A percentile compares a stretch with the other conserved stretches of the same genome.
These are phyloP conservation scores for Tuta absoluta DNA, from an alignment of 2,888 invertebrate genomes.

Conservation along the genomic window DNA sequence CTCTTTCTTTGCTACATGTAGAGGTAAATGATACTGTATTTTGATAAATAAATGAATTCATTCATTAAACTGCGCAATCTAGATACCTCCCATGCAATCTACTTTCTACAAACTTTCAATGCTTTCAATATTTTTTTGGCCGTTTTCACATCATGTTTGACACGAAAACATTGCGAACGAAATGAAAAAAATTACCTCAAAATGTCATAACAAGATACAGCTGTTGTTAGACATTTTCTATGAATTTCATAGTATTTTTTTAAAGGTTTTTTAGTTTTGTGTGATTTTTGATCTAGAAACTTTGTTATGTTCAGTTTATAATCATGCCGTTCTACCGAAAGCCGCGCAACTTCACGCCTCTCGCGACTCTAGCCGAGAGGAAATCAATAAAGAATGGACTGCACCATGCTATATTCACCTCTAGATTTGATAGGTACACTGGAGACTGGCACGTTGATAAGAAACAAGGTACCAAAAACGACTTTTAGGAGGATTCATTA, in stretches of 20 bases:
- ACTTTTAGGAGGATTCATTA: background rate
- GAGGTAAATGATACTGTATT: too few species aligned
- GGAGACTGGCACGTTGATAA: constrained; percentile 83
- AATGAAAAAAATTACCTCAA: background rate
- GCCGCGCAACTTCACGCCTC: constrained; percentile 64
- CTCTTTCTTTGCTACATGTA: too few species aligned
- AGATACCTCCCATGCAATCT: too few species aligned
- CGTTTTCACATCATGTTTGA: too few species aligned
- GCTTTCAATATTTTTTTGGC: too few species aligned
- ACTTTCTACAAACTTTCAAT: too few species aligned
- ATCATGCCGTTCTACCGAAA: constrained; percentile 70
- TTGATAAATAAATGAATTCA: too few species aligned
- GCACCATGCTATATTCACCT: constrained; percentile 79
- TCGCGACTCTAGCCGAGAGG: constrained; percentile 63
- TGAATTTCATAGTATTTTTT: background rate
- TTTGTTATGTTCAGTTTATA: constrained; percentile 30
- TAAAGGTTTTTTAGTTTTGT: background rate
- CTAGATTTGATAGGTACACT: constrained; percentile 75
- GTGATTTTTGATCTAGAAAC: background rate
- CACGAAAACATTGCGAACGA: too few species aligned
- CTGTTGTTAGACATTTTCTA: too few species aligned
- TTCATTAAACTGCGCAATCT: too few species aligned
- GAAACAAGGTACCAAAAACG: constrained; percentile 58
- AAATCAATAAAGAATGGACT: constrained; percentile 79
- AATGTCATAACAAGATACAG: background rate